Conservation (phyloP, 2,888 invertebrate genomes). For the Meta bourneti region DNA sequence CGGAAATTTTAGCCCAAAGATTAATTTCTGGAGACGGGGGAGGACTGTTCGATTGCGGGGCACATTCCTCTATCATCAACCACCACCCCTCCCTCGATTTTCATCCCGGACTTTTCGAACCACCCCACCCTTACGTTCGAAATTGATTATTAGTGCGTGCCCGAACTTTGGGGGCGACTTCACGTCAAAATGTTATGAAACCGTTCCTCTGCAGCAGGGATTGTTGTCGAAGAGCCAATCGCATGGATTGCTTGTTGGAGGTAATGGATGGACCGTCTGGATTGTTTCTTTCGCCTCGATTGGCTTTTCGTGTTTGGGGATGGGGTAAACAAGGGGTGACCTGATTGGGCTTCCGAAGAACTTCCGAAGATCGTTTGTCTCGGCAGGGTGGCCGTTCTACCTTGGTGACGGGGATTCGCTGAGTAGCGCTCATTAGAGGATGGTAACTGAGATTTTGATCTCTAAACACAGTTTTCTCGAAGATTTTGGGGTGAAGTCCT, state of each 20-base stretch:
- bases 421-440: neutral
- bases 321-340: too few species aligned
- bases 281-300: neutral
- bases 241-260: too few species aligned
- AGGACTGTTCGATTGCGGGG: neutral
- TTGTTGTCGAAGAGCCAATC: neutral
- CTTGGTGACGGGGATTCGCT: neutral
- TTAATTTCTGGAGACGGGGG: slow-evolving; percentile 14
- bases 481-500: too few species aligned
- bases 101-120: slow-evolving; percentile 8
- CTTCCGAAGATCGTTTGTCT: neutral
- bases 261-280: neutral
- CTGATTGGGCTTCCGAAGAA: neutral
- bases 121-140: slow-evolving; percentile 3
- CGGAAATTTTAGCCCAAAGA: slow-evolving; percentile 22
- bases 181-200: slow-evolving; percentile 44
- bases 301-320: neutral
- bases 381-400: neutral
- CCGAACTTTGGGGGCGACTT: slow-evolving; percentile 11
- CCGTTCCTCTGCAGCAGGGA: neutral
- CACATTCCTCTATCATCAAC: neutral
- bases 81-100: neutral
- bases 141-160: slow-evolving; percentile 43
- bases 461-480: too few species aligned
- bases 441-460: too few species aligned